A percentile compares a stretch with the other conserved stretches of the same genome.
phyloP scores from a whole-genome alignment of 2,113 vertebrate genomes.

The Bagarius yarrelli region DNA sequence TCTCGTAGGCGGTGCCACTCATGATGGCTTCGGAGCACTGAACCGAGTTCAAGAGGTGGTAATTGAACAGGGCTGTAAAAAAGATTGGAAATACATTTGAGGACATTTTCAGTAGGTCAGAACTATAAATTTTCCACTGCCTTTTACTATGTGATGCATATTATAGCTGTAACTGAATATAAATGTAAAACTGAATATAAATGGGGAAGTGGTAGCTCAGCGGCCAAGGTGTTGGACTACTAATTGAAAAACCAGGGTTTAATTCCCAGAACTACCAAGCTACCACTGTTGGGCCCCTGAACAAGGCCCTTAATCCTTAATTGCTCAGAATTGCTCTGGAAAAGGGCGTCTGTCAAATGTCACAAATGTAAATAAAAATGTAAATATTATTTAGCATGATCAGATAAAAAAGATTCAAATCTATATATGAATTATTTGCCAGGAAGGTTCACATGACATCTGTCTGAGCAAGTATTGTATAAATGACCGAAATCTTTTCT shows the following conservation, averaged over 20 bases:
- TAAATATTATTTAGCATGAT: too few species aligned
- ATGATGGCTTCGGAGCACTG: conserved; percentile 95
- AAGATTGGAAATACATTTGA: not conserved
- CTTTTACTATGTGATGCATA: not conserved
- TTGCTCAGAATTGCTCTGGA: too few species aligned
- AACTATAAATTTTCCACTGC: not conserved
- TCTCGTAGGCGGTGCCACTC: conserved; percentile 82
- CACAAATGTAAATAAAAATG: too few species aligned
- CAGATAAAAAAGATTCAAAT: too few species aligned
- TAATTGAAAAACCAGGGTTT: too few species aligned
- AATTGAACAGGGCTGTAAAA: conserved; percentile 84
- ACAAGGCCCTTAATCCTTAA: too few species aligned
- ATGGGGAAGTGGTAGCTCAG: too few species aligned
- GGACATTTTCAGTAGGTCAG: not conserved
- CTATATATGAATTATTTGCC: not conserved
- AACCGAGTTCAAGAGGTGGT: conserved; percentile 85
- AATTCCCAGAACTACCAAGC: too few species aligned
- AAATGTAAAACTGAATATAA: not conserved
- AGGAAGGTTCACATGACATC: not conserved
- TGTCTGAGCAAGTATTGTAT: not conserved
- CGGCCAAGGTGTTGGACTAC: too few species aligned
- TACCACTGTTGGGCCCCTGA: too few species aligned
- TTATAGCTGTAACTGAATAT: too few species aligned
- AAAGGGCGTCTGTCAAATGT: too few species aligned
- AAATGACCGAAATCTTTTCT: not conserved